Conservation (phyloP, 2,113 vertebrate genomes). For the Hippopotamus amphibius region DNA sequence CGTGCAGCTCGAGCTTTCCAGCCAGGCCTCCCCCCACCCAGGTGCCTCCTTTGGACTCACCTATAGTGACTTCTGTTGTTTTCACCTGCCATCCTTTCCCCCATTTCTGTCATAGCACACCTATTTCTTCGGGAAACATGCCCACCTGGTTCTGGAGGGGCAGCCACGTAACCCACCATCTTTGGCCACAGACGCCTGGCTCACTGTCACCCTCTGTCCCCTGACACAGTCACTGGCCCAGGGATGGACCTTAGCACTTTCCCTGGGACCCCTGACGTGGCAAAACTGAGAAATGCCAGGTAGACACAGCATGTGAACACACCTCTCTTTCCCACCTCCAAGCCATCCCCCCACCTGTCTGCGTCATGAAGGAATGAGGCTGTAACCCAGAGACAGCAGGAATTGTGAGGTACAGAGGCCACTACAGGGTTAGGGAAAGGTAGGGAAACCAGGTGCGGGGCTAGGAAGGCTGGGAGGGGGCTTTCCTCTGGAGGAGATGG, state of each 20-base stretch:
- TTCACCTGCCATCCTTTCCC: not conserved
- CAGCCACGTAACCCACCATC: too few species aligned
- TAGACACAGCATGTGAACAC: not conserved
- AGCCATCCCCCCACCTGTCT: not conserved
- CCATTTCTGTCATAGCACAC: not conserved
- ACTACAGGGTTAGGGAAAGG: not conserved
- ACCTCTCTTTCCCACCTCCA: fast-evolving
- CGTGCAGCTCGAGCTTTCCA: not conserved
- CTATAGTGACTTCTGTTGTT: not conserved
- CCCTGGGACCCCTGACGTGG: not conserved
- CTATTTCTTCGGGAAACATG: not conserved
- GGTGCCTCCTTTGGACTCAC: not conserved
- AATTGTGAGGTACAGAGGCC: too few species aligned
- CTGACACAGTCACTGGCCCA: not conserved
- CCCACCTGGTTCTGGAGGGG: not conserved
- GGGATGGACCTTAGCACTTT: not conserved
- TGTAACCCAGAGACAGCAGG: not conserved
- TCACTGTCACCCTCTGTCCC: not conserved
- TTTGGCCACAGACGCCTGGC: not conserved
- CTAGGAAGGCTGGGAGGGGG: not conserved
- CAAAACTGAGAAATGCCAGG: not conserved
- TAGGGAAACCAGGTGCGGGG: not conserved
- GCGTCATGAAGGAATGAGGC: not conserved
- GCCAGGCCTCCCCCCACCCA: fast-evolving
- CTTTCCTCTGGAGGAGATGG: not conserved